Evolutionary conservation across 2,888 invertebrate genomes (phyloP).

Genomic region (Drosophila helvetica): DNA sequence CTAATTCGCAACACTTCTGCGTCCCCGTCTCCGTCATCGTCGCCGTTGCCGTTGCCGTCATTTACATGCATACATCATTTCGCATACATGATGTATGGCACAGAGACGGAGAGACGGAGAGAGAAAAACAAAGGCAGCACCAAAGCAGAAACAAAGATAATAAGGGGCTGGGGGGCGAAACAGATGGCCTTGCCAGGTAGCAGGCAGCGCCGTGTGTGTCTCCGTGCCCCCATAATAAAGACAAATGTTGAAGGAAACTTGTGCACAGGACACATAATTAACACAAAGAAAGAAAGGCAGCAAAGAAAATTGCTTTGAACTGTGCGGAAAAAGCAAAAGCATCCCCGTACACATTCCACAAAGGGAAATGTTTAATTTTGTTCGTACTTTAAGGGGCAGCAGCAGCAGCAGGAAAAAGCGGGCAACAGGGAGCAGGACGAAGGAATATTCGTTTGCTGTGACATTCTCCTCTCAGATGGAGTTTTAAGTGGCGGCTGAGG

Average conservation of each 20-base stretch:
- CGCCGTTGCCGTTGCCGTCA: conserved; percentile 39
- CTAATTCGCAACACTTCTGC: conserved; percentile 77
- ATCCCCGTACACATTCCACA: neutral
- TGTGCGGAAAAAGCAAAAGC: conserved; percentile 24
- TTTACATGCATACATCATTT: conserved; percentile 78
- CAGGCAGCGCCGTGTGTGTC: conserved; percentile 14
- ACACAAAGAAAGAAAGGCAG: conserved; percentile 36
- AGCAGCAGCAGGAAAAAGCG: neutral
- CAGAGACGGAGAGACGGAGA: neutral
- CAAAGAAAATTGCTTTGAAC: conserved; percentile 42
- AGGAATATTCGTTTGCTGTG: neutral
- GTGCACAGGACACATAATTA: conserved; percentile 74
- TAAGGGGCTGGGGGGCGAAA: conserved; percentile 50
- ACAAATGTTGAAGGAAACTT: conserved; percentile 73
- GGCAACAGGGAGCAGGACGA: neutral
- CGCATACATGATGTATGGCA: conserved; percentile 73
- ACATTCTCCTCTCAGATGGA: conserved; percentile 13
- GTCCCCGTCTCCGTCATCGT: conserved; percentile 23
- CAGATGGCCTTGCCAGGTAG: conserved; percentile 73
- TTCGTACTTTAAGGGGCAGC: neutral
- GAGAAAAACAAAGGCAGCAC: conserved; percentile 33
- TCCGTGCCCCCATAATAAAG: conserved; percentile 62
- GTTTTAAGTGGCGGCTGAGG: conserved; percentile 39
- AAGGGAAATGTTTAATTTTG: neutral
- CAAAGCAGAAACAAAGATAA: conserved; percentile 69